Evolutionary conservation across 1,140 invertebrate genomes (phyloP).

Genomic region (Tribolium castaneum): DNA sequence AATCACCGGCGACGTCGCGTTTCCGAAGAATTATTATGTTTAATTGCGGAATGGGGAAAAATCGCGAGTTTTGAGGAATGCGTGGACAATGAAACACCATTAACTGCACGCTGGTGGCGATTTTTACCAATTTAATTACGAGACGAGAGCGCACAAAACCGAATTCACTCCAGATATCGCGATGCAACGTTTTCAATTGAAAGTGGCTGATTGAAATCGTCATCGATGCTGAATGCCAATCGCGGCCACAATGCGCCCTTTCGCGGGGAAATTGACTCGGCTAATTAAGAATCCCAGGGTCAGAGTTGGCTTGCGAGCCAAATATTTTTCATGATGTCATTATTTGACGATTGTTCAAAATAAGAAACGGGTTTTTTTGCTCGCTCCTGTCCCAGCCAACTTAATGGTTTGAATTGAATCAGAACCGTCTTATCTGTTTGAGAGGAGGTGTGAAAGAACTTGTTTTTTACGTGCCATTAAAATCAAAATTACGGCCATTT

Average conservation of each 20-base stretch:
- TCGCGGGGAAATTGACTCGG: background rate
- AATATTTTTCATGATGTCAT: conserved; percentile 11
- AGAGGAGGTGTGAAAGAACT: conserved; percentile 56
- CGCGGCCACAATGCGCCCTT: background rate
- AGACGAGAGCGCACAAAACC: background rate
- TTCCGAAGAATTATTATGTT: conserved; percentile 1
- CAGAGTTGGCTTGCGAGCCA: background rate
- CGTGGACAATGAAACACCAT: conserved; percentile 11
- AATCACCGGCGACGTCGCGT: background rate
- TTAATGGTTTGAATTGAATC: conserved; percentile 41
- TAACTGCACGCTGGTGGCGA: background rate
- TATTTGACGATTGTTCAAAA: conserved; percentile 39
- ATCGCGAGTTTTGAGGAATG: conserved; percentile 12
- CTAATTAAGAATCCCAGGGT: conserved; percentile 1
- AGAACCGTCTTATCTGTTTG: conserved; percentile 34
- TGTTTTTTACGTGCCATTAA: conserved; percentile 56
- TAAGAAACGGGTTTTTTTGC: conserved; percentile 21
- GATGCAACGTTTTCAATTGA: conserved; percentile 16
- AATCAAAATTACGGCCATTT: conserved; percentile 54
- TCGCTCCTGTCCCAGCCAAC: conserved; percentile 3
- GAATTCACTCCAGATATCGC: conserved; percentile 19
- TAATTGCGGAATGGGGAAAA: conserved; percentile 19
- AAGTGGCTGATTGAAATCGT: conserved; percentile 14
- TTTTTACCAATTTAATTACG: conserved; percentile 30
- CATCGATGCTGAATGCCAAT: conserved; percentile 1